Conservation (phyloP, 1,140 invertebrate species). For the Chymomyza costata region DNA sequence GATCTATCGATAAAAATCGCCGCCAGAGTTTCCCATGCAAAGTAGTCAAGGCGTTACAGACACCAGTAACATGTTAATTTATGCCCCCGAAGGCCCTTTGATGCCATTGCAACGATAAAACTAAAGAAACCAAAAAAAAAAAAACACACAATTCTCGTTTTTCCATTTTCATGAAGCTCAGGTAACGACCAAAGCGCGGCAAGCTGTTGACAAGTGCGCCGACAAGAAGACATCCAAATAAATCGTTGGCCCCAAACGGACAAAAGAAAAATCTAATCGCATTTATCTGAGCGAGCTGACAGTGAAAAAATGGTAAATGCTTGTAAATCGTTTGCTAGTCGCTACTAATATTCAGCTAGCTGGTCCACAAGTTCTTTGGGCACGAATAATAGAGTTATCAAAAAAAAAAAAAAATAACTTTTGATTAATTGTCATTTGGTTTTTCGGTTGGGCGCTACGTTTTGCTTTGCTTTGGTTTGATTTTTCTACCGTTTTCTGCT, state of each 20-base stretch:
- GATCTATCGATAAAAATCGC: slow-evolving; percentile 24
- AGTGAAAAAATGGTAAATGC: slow-evolving; percentile 50
- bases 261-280: slow-evolving; percentile 27
- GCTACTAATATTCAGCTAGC: slow-evolving; percentile 47
- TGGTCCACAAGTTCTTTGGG: neutral
- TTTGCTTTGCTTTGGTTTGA: slow-evolving; percentile 46
- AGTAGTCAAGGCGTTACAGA: neutral
- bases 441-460: slow-evolving; percentile 52
- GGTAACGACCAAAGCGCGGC: slow-evolving; percentile 20
- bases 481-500: slow-evolving; percentile 53
- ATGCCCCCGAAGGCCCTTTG: slow-evolving; percentile 31
- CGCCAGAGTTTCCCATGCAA: slow-evolving; percentile 44
- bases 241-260: slow-evolving; percentile 13
- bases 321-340: slow-evolving; percentile 58
- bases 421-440: slow-evolving; percentile 66
- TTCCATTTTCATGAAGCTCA: slow-evolving; percentile 25
- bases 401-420: slow-evolving; percentile 10
- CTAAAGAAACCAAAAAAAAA: slow-evolving; percentile 19
- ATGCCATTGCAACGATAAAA: slow-evolving; percentile 41
- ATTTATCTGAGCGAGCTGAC: slow-evolving; percentile 15
- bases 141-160: slow-evolving; percentile 25
- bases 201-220: slow-evolving; percentile 42
- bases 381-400: slow-evolving; percentile 67
- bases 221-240: slow-evolving; percentile 15
- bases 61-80: slow-evolving; percentile 65